phyloP scores from a whole-genome alignment of 1,140 invertebrate species.

The Aphaenogaster ashmeadi region DNA sequence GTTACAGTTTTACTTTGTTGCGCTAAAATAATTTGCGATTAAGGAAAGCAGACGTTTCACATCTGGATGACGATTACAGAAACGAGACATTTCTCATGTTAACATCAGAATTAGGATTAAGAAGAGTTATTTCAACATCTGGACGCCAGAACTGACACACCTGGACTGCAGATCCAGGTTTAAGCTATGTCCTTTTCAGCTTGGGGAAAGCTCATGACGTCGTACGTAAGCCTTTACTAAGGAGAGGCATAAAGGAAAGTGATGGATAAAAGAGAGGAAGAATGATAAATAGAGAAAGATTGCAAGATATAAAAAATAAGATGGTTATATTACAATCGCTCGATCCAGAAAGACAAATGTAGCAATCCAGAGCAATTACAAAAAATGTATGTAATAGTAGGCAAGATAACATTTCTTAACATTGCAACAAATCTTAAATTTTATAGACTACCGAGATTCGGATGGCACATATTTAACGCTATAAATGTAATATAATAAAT shows the following conservation, averaged over 20 bases:
- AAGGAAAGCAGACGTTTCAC: neutral
- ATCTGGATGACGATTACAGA: neutral
- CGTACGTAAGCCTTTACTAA: neutral
- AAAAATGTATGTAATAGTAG: neutral
- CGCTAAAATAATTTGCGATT: slow-evolving; percentile 8
- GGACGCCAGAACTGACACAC: slow-evolving; percentile 10
- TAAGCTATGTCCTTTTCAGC: neutral
- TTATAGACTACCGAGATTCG: neutral
- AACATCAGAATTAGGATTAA: neutral
- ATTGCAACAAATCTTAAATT: neutral
- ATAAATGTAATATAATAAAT: neutral
- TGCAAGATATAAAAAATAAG: neutral
- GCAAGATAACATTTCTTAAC: neutral
- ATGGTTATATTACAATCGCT: neutral
- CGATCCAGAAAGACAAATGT: neutral
- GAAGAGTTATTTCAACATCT: slow-evolving; percentile 22
- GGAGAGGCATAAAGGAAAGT: neutral
- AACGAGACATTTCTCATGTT: neutral
- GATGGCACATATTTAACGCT: neutral
- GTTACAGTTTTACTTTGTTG: neutral
- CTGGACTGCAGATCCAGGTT: slow-evolving; percentile 8
- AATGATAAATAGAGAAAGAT: neutral
- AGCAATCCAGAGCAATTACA: neutral
- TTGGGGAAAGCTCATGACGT: neutral
- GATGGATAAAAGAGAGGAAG: neutral